Base-by-base conservation (phyloP, 2,888 invertebrate species). In the Andrena bicolor region DNA sequence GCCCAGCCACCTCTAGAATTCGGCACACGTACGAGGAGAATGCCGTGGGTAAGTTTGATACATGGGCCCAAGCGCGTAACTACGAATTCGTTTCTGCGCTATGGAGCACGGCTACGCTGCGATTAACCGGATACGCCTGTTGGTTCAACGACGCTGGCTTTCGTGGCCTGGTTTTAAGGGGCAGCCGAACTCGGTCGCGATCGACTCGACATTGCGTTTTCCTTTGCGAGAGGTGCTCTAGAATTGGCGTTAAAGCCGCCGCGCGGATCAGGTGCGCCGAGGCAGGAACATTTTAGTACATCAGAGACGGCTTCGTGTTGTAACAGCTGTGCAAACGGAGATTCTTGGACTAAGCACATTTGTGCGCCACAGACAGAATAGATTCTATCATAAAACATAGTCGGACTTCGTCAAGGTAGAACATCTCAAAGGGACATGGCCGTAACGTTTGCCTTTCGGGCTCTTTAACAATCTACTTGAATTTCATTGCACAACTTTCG, bases 81-180 rank as follows among this genome's bases (percentile, higher is more conserved):
- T 75, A 65, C 61, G 41, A 48, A 82, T 82, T 82, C 77, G 82
- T 85, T 85, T 65, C 76, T 60, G 71, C 69, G 56, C 78, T 71
- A 70, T 63, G 56, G 60, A 74, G 66, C 64, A 73, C 66, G 26
- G 30, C 48, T 73, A 69, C 65, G 58, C 70, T 68, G 65, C 80
- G 77, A 87, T 87, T 86, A 86, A 87, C 75, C 76, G 69, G 72
- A 66, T 51, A 76, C 75, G 77, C 30, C 66, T 79, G 80, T 82
- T 87, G 70, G 82, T 76, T 68, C 75, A 30, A 49, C 68, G 71
- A 83, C 73, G 71, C 70, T 26, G 70, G 71, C 70, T 68, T 61
- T 74, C 51, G 16, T 82, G 68, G 76, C 72, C 71, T 69, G 76
- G 64, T 69, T 72, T 16, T 64, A 76, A 65, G 63, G 72, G 76